Evolutionary conservation across 2,113 vertebrate genomes (phyloP), one percentile per base, ranked within the genome.

Genomic region (Oncorhynchus tshawytscha): DNA sequence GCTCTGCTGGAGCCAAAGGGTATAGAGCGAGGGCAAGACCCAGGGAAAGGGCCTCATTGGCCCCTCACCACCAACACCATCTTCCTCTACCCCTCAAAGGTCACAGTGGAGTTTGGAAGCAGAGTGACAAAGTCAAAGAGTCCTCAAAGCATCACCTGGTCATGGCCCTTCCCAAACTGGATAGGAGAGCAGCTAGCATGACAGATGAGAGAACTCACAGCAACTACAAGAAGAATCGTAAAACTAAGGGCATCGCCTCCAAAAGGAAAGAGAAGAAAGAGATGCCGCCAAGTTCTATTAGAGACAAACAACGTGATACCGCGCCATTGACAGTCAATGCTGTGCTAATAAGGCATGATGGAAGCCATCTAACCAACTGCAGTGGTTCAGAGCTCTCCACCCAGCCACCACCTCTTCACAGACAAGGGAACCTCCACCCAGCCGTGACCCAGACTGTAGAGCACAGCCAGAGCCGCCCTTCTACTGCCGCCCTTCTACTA

Each of bases 321-420:
- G 71, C 60, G 20, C 51, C 78, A 70, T 73, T 76, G 71, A 1
- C 79, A 77, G 65, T 72, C 7, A 39, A 72, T 9, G 64, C 68
- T 22, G 8, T 11, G 45, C 81, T 62, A 69, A 18, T 54, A 54
- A 73, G 25, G 73, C 80, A 74, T 79, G 80, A 74, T 79, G 82
- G 81, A 67, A n/a, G 27, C 67, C 18, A 25, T 72, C 75, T 68
- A 66, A 78, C 81, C 86, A 74, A 68, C 31, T 34, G 20, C 80
- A 88, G 51, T 11, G 77, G 76, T 67, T 81, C 74, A n/a, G 67
- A 71, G 27, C 84, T 15, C 34, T 18, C 73, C 60, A 66, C 65
- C 48, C 78, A 83, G 45, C 74, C 87, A 72, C 72, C 76, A 54
- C 81, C 64, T 80, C 76, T 78, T 81, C 72, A 78, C 29, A 68